Base-by-base conservation (phyloP, 2,888 invertebrate genomes). In the Andrena fulva region DNA sequence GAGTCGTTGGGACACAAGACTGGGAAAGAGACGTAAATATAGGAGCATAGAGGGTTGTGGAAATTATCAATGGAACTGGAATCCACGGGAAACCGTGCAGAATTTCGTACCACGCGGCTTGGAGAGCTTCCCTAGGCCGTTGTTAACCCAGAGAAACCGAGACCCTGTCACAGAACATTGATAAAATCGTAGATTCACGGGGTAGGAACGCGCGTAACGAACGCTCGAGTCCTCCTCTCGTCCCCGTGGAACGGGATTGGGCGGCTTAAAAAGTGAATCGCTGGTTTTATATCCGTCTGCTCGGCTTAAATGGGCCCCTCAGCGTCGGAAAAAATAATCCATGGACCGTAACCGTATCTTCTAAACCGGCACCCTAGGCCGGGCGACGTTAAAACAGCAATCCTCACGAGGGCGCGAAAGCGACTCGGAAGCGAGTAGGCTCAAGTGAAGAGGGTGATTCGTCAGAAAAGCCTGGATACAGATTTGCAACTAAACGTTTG, bases 321-420 rank as follows among this genome's bases (percentile, higher is more conserved):
- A 10, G 56, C 35, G 69, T 56, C 56, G 56, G 56, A 56, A 72
- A 79, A 82, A 86, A 83, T 81, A 78, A 87, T 56, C 59, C 59
- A 6, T 20, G 69, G 0, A 31, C 12, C 16, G 24, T 35, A 56
- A 54, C 54, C 62, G 63, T 69, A 64, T 63, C 63, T 63, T 42
- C 64, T 54, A 64, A 76, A 54, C 62, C 60, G 50, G 50, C 52
- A 31, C 54, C 24, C n/a, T 42, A 29, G 29, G 27, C 8, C 35
- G 52, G 59, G n/a, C 62, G 16, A 16, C 75, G 68, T 52, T 76
- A 52, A 69, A 76, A 52, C 62, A 52, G 69, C 62, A 24, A 69
- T 69, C 62, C 62, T 63, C 68, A 10, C 62, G 52, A 62, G 68
- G 62, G 69, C 68, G 35, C 54, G 68, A 62, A 76, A 68, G 52